Evolutionary conservation across 2,113 vertebrate species (phyloP).

Genomic region (Channa maculata): DNA sequence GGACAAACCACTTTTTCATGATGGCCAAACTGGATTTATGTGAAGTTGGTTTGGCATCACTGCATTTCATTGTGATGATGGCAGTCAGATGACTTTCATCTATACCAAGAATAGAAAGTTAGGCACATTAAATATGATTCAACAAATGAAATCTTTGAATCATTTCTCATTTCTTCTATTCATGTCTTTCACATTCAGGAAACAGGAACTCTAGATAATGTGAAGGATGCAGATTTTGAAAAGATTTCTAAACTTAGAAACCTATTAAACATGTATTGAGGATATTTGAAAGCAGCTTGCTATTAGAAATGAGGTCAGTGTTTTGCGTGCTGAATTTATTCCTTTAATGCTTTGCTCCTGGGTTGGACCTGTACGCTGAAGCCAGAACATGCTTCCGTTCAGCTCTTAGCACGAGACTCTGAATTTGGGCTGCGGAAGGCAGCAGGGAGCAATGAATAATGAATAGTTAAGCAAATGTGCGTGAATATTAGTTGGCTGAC

Average conservation of each 20-base stretch:
- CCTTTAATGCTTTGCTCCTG: conserved; percentile 21
- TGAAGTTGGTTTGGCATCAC: neutral
- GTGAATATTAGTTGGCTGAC: conserved; percentile 51
- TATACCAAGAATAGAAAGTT: neutral
- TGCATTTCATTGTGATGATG: neutral
- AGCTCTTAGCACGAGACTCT: conserved; percentile 15
- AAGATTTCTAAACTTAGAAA: conserved; percentile 39
- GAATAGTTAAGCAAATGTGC: conserved; percentile 53
- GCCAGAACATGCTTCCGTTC: conserved; percentile 42
- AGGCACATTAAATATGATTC: neutral
- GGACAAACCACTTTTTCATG: neutral
- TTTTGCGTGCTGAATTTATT: conserved; percentile 10
- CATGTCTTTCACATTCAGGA: neutral
- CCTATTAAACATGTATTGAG: conserved; percentile 29
- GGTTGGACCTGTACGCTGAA: conserved; percentile 17
- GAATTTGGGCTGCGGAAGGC: conserved; percentile 53
- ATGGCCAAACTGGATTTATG: neutral
- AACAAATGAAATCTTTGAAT: conserved; percentile 3
- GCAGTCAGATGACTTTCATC: neutral
- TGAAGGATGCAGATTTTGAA: conserved; percentile 19
- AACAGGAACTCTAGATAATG: conserved; percentile 5
- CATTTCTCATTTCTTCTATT: conserved; percentile 9
- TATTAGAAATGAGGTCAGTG: neutral
- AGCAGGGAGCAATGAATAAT: conserved; percentile 66
- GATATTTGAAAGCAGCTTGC: conserved; percentile 29